A percentile compares a stretch with the other conserved stretches of the same genome.
These are phyloP conservation scores for Archilochus colubris DNA, from an alignment of 2,113 vertebrate genomes.

Conservation along the genomic window DNA sequence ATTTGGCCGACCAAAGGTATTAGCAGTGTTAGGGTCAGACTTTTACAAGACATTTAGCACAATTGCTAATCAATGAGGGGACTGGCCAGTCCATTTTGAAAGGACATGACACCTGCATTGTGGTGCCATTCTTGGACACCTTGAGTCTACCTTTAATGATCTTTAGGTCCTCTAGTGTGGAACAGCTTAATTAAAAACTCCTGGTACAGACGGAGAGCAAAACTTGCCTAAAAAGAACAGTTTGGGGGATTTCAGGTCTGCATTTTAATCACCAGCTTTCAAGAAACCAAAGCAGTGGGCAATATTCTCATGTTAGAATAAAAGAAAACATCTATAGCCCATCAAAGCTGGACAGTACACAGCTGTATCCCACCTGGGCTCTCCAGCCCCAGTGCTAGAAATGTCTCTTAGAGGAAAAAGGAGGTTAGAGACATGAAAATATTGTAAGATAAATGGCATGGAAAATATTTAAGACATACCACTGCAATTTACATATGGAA, in stretches of 20 bases:
- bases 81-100: neutral
- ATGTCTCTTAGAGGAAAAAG: slow-evolving; percentile 1
- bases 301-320: neutral
- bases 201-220: neutral
- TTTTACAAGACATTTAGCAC: slow-evolving; percentile 28
- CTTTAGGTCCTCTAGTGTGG: neutral
- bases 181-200: slow-evolving; percentile 51
- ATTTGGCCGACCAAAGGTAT: slow-evolving; percentile 35
- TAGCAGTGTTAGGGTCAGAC: slow-evolving; percentile 37
- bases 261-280: neutral
- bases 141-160: neutral
- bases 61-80: slow-evolving; percentile 11
- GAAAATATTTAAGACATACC: neutral
- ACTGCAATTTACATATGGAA: neutral
- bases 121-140: slow-evolving; percentile 19
- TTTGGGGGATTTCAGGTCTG: neutral
- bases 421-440: slow-evolving; percentile 13
- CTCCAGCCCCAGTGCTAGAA: neutral
- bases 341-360: neutral
- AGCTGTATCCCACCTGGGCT: slow-evolving; percentile 52
- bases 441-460: neutral
- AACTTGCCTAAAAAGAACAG: neutral
- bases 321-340: slow-evolving; percentile 14
- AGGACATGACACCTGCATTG: slow-evolving; percentile 32
- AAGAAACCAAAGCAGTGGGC: neutral